These are phyloP conservation scores for Siphamia tubifer DNA, from an alignment of 2,113 vertebrate genomes.

Conservation along the genomic window DNA sequence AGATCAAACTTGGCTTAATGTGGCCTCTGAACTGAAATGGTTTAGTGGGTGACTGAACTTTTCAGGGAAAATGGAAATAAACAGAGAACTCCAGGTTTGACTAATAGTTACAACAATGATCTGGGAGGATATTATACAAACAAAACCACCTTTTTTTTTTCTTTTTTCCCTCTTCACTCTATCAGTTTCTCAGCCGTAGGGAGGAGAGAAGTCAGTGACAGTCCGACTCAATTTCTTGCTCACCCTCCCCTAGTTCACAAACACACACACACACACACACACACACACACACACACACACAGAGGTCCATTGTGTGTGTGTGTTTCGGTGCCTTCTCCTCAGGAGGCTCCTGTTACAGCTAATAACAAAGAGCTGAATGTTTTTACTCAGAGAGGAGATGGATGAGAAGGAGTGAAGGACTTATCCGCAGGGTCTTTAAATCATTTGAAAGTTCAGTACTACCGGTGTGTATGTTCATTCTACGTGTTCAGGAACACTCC, in stretches of 20 bases:
- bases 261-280: conserved; percentile 17
- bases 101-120: background rate
- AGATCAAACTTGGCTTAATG: too few species aligned
- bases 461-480: background rate
- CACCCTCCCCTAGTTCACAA: background rate
- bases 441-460: background rate
- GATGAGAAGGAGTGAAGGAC: conserved; percentile 28
- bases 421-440: conserved; percentile 18
- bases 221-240: conserved; percentile 13
- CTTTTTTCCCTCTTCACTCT: too few species aligned
- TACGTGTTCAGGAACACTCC: background rate
- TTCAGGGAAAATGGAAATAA: conserved; percentile 38
- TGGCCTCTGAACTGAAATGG: too few species aligned
- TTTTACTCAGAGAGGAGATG: conserved; percentile 37
- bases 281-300: conserved; percentile 28
- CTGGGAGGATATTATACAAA: background rate
- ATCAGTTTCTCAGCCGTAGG: conserved; percentile 17
- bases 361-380: conserved; percentile 69
- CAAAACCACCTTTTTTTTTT: background rate
- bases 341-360: conserved; percentile 62
- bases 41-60: too few species aligned
- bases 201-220: conserved; percentile 19
- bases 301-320: conserved; percentile 61
- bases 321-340: conserved; percentile 48
- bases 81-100: background rate